A percentile compares a stretch with the other conserved stretches of the same genome.
Evolutionary conservation across 1,140 invertebrate species (phyloP).

Genomic region (Bombus confusus): DNA sequence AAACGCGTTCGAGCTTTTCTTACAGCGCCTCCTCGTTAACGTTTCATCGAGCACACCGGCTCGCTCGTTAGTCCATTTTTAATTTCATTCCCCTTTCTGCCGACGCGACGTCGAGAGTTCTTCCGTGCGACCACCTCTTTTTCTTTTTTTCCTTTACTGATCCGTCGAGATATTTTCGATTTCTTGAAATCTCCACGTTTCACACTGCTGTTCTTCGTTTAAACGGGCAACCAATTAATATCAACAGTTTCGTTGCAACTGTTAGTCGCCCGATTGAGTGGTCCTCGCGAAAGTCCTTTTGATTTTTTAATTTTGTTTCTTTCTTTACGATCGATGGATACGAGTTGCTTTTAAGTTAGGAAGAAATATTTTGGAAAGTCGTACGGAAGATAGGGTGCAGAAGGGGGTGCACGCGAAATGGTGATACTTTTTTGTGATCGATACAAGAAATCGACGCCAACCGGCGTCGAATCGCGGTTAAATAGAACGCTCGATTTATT

Average conservation of each 20-base stretch:
- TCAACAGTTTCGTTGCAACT: background rate
- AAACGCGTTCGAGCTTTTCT: slow-evolving; percentile 41
- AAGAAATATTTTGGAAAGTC: accelerated
- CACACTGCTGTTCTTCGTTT: background rate
- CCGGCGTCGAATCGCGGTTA: slow-evolving; percentile 12
- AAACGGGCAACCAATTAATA: background rate
- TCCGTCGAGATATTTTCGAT: background rate
- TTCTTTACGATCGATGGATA: no score
- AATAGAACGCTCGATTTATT: background rate
- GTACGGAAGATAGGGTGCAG: background rate
- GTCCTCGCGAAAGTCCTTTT: no score
- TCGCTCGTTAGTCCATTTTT: slow-evolving; percentile 41
- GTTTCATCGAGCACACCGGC: slow-evolving; percentile 25
- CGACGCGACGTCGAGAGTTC: background rate
- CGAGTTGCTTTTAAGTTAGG: background rate
- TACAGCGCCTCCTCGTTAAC: slow-evolving; percentile 29
- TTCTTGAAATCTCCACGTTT: background rate
- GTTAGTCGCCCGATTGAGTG: no score
- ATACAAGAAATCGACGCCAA: slow-evolving; percentile 32
- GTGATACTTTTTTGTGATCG: slow-evolving; percentile 63
- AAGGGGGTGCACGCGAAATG: slow-evolving; percentile 41
- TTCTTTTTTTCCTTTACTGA: accelerated
- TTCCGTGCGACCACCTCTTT: background rate
- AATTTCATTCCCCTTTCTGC: slow-evolving; percentile 24
- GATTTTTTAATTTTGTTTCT: no score